Percentiles rank a stretch among this genome's conserved stretches.
phyloP scores from a whole-genome alignment of 2,888 invertebrate species.

The Acanthopleura granulata region DNA sequence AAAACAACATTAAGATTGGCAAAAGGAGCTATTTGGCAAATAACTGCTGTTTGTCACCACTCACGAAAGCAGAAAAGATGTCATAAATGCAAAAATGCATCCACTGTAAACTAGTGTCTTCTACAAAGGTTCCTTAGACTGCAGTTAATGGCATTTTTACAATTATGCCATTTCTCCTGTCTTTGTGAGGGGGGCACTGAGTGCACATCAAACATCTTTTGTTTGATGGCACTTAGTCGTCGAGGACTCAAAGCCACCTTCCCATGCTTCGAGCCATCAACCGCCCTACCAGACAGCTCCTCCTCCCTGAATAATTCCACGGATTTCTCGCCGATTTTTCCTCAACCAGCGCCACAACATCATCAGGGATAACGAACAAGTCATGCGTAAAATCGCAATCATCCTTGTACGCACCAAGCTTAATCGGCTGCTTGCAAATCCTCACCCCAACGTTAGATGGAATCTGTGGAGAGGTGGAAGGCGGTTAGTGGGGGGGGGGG shows the following conservation, averaged over 20 bases:
- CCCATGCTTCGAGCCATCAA: background rate
- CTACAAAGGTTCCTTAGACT: background rate
- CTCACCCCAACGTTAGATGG: too few relatives aligned
- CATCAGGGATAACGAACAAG: background rate
- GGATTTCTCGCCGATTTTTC: background rate
- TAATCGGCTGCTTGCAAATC: background rate
- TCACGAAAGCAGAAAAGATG: too few relatives aligned
- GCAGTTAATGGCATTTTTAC: background rate
- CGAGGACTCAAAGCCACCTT: background rate
- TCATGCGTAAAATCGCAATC: background rate
- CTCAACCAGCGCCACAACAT: background rate
- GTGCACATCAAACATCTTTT: background rate
- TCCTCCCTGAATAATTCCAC: background rate
- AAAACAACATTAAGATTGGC: too few relatives aligned
- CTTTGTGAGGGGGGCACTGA: constrained; percentile 6
- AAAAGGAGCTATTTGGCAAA: too few relatives aligned
- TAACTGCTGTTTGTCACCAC: too few relatives aligned
- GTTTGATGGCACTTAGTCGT: background rate
- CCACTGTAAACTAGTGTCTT: background rate
- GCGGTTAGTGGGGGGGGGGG: too few relatives aligned
- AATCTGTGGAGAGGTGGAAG: background rate
- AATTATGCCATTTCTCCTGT: background rate
- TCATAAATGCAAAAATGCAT: too few relatives aligned
- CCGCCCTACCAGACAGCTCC: background rate
- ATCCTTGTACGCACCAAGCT: background rate